Evolutionary conservation across 2,888 invertebrate species (phyloP), one percentile per base, ranked within the genome.

Genomic region (Pseudolycoriella hygida): DNA sequence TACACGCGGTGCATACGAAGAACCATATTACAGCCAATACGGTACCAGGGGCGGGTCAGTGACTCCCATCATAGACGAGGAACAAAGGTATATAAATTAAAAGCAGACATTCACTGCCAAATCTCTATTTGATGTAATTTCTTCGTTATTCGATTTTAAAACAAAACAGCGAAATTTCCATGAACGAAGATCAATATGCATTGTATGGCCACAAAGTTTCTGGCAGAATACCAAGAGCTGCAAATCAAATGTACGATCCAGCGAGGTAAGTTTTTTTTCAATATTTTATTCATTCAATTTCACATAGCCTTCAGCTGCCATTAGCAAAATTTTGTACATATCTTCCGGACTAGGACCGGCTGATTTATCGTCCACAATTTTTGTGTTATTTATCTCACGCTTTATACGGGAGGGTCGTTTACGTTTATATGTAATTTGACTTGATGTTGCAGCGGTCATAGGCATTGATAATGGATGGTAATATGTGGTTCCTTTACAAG

Each of bases 31-130:
- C 57, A 76, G 83, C 43, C 85, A 85, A 58, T 88, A 81, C 59
- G 76, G 77, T 5, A 78, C 76, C 5, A 61, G 74, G 30, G 67
- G 74, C 2, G 57, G 72, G 2, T 72, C 72, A 40, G 87, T 88
- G 49, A 86, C 90, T 6, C 89, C 92, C 3, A 81, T 90, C 47
- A 90, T 93, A 53, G 92, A 92, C 58, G 90, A 90, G 61, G 90
- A 92, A 67, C 74, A 85, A 48, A 77, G 77, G 82, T 82, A 67
- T 63, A 57, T 52, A 25, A 25, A 25, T 25, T 25, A 6, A 25
- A 25, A 4, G 25, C 4, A 25, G 25, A 25, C 25, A 25, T 25
- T 34, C 15, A 12, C 4, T 34, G 31, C 25, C 45, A 51, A 40
- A 45, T 12, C 15, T 34, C 11, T 34, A 5, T 5, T 34, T 14